A percentile compares a stretch with the other conserved stretches of the same genome.
These are phyloP conservation scores for Enoplosus armatus DNA, from an alignment of 2,797 vertebrate species.

Conservation along the genomic window DNA sequence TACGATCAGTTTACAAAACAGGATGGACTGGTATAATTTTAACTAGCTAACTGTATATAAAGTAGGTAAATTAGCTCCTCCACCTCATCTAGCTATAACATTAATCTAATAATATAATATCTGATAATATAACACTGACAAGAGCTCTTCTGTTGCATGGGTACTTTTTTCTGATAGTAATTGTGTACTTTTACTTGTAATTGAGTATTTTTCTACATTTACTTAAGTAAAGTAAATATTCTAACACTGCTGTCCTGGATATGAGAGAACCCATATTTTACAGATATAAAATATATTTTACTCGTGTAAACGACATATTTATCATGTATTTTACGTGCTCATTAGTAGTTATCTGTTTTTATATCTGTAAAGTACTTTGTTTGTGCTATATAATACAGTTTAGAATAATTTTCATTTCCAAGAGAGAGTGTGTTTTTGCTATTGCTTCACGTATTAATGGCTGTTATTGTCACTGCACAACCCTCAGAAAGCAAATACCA, in stretches of 20 bases:
- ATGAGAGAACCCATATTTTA: not conserved
- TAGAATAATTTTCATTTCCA: not conserved
- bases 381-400: not conserved
- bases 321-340: not conserved
- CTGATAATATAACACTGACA: not conserved
- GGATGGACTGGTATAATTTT: not conserved
- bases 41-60: not conserved
- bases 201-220: not conserved
- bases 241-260: not conserved
- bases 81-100: not conserved
- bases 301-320: not conserved
- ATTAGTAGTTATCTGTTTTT: not conserved
- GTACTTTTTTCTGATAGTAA: not conserved
- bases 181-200: not conserved
- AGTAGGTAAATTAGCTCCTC: not conserved
- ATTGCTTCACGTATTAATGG: not conserved
- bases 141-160: not conserved
- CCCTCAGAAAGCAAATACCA: not conserved
- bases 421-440: not conserved
- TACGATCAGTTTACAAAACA: not conserved
- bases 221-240: not conserved
- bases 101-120: not conserved
- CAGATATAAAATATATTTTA: too few relatives aligned
- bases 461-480: not conserved
- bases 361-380: not conserved